Evolutionary conservation across 2,113 vertebrate species (phyloP).

Genomic region (Hemicordylus capensis): DNA sequence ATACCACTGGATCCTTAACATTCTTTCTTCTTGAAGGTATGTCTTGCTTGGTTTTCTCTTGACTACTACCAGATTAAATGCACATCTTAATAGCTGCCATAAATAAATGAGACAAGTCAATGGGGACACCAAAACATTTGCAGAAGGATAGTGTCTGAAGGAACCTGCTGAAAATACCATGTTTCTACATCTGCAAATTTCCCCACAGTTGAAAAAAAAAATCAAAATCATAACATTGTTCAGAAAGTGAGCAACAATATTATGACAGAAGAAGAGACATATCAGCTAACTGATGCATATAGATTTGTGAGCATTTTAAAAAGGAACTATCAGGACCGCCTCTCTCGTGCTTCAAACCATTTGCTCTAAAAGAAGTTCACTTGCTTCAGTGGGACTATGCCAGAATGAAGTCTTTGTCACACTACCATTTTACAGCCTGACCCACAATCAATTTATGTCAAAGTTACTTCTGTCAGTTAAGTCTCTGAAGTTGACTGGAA

Average conservation of each 20-base stretch:
- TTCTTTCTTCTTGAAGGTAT: neutral
- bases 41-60: neutral
- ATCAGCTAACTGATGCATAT: neutral
- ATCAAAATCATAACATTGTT: neutral
- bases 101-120: neutral
- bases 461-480: neutral
- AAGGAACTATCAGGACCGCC: neutral
- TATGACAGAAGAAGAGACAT: neutral
- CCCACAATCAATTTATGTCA: neutral
- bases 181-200: neutral
- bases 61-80: neutral
- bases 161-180: neutral
- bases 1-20: too few species aligned
- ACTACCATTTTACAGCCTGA: neutral
- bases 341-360: neutral
- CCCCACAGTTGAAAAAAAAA: neutral
- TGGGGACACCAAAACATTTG: neutral
- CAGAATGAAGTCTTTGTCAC: neutral
- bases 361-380: neutral
- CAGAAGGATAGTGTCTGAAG: neutral
- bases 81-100: neutral
- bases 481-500: neutral
- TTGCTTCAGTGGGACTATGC: neutral
- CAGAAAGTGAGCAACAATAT: neutral
- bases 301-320: neutral